Evolutionary conservation across 2,797 vertebrate species (phyloP).

Genomic region (Labeo calbasu): DNA sequence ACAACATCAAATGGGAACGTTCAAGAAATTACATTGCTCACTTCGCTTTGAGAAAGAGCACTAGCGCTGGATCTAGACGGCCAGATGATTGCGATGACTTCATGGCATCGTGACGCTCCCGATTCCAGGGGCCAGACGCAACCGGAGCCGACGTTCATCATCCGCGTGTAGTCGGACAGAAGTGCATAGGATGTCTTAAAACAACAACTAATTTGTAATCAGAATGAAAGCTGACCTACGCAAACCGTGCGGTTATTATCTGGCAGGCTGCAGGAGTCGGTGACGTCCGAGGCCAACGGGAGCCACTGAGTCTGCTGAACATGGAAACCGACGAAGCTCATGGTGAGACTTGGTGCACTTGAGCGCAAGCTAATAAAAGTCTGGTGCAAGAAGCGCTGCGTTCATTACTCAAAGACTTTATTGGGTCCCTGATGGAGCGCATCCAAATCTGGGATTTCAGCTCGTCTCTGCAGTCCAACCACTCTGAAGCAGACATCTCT

Average conservation of each 20-base stretch:
- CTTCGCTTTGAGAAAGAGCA: constrained; percentile 32
- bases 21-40: constrained; percentile 35
- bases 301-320: constrained; percentile 50
- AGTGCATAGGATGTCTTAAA: constrained; percentile 23
- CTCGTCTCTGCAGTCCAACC: constrained; percentile 36
- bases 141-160: constrained; percentile 9
- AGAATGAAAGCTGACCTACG: constrained; percentile 25
- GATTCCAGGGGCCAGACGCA: constrained; percentile 15
- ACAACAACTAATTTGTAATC: constrained; percentile 23
- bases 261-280: constrained; percentile 42
- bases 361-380: constrained; percentile 57
- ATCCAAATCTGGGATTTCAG: constrained; percentile 52
- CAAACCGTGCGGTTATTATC: constrained; percentile 25
- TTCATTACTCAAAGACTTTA: constrained; percentile 58
- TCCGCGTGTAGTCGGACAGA: constrained; percentile 17
- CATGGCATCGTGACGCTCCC: constrained; percentile 12
- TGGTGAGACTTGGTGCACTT: constrained; percentile 52
- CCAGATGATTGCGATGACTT: constrained; percentile 34
- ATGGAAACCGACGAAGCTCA: constrained; percentile 32
- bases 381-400: constrained; percentile 54
- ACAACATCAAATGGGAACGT: constrained; percentile 44
- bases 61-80: constrained; percentile 15
- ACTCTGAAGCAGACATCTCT: constrained; percentile 18
- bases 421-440: constrained; percentile 50
- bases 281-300: constrained; percentile 6